phyloP scores from a whole-genome alignment of 1,140 invertebrate species.

The Berghia stephanieae region DNA sequence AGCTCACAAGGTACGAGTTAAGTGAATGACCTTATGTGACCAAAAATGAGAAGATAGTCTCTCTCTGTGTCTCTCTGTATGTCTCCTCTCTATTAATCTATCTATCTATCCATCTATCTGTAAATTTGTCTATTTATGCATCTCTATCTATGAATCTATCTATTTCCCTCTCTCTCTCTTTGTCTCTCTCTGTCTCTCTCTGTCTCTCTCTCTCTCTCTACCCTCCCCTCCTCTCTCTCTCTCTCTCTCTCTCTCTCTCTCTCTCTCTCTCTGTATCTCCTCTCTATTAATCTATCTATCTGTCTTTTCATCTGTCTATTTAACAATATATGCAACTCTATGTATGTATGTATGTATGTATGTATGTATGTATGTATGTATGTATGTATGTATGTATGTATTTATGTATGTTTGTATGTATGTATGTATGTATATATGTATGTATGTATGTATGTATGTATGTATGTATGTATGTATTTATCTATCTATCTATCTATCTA shows the following conservation, averaged over 20 bases:
- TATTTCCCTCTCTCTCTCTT: not conserved
- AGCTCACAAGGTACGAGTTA: slow-evolving; percentile 64
- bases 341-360: too few species aligned
- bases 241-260: not conserved
- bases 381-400: too few species aligned
- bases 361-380: too few species aligned
- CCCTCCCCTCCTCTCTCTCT: not conserved
- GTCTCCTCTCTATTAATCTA: not conserved
- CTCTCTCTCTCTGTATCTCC: not conserved
- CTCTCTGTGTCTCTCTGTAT: not conserved
- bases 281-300: not conserved
- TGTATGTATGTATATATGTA: slow-evolving; percentile 12
- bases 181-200: not conserved
- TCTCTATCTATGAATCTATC: not conserved
- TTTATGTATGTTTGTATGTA: too few species aligned
- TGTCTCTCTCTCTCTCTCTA: not conserved
- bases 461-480: too few species aligned
- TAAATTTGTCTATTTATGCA: too few species aligned
- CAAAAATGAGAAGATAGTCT: too few species aligned
- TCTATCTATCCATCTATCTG: too few species aligned
- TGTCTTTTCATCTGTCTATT: not conserved
- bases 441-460: too few species aligned
- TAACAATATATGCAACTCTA: too few species aligned
- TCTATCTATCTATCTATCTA: too few species aligned
- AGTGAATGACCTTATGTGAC: not conserved